Conservation (phyloP, 1,140 invertebrate species). For the Sitophilus oryzae region DNA sequence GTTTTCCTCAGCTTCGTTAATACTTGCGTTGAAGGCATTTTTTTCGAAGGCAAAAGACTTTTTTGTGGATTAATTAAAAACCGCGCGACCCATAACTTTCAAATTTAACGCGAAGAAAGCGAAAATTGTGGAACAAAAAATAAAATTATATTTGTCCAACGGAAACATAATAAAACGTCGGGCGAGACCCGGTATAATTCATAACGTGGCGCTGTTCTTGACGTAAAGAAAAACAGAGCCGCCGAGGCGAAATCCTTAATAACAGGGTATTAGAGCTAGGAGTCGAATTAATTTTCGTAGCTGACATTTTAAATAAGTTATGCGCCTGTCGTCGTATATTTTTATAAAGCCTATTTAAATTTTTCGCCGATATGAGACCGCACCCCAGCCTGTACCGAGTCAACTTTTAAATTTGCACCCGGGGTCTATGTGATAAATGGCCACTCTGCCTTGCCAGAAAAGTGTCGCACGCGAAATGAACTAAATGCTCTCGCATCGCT, state of each 20-base stretch:
- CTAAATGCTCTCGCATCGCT: slow-evolving; percentile 1
- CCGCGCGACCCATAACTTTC: too few relatives aligned
- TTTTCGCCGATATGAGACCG: slow-evolving; percentile 29
- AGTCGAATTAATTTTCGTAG: slow-evolving; percentile 40
- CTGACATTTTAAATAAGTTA: slow-evolving; percentile 44
- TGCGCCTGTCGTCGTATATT: slow-evolving; percentile 42
- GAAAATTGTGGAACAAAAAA: slow-evolving; percentile 20
- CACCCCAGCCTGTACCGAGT: slow-evolving; percentile 22
- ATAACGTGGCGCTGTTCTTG: slow-evolving; percentile 35
- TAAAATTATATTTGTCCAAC: slow-evolving; percentile 24
- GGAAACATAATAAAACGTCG: slow-evolving; percentile 20
- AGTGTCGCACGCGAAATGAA: slow-evolving; percentile 32
- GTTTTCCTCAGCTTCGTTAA: too few relatives aligned
- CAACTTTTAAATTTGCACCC: slow-evolving; percentile 23
- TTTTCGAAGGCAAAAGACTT: too few relatives aligned
- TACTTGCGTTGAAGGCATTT: too few relatives aligned
- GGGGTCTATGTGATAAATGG: slow-evolving; percentile 36
- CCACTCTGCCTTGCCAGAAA: slow-evolving; percentile 38
- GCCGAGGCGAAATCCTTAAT: slow-evolving; percentile 32
- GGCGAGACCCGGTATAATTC: slow-evolving; percentile 30
- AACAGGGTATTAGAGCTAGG: slow-evolving; percentile 37
- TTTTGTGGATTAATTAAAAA: too few relatives aligned
- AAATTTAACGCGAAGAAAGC: neutral
- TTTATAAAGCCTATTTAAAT: slow-evolving; percentile 42
- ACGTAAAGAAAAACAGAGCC: slow-evolving; percentile 36